Conservation (phyloP, 1,140 invertebrate species). For the Drosophila serrata region DNA sequence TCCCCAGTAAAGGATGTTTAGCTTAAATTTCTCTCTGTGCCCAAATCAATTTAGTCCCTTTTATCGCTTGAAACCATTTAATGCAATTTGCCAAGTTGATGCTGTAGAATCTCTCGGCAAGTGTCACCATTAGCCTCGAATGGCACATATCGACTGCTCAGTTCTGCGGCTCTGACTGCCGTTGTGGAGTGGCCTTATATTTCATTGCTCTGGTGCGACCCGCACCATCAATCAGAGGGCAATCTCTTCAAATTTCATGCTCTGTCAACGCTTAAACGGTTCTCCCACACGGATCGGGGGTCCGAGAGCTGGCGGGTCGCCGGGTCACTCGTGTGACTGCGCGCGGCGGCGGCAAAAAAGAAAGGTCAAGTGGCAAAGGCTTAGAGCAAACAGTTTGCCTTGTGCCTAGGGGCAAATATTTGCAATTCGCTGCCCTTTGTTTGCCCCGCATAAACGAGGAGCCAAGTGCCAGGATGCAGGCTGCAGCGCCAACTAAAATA, state of each 20-base stretch:
- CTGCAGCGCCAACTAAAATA: slow-evolving; percentile 27
- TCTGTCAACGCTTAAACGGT: slow-evolving; percentile 49
- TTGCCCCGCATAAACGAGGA: slow-evolving; percentile 26
- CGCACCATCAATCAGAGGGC: slow-evolving; percentile 46
- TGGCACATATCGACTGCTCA: slow-evolving; percentile 18
- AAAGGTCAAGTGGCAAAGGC: slow-evolving; percentile 72
- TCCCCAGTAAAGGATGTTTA: background rate
- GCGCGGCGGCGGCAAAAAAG: slow-evolving; percentile 20
- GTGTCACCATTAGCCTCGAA: slow-evolving; percentile 29
- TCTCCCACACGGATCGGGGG: slow-evolving; percentile 1
- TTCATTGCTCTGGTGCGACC: slow-evolving; percentile 26
- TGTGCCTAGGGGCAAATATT: slow-evolving; percentile 58
- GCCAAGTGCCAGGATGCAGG: slow-evolving; percentile 9
- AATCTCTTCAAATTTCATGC: slow-evolving; percentile 50
- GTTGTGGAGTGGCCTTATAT: slow-evolving; percentile 47
- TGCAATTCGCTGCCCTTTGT: slow-evolving; percentile 40
- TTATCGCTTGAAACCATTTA: background rate
- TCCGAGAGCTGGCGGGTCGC: slow-evolving; percentile 2
- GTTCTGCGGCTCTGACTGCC: slow-evolving; percentile 14
- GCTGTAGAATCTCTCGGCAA: slow-evolving; percentile 15
- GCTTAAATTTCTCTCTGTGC: background rate
- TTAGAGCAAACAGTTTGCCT: slow-evolving; percentile 57
- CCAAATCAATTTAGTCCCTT: slow-evolving; percentile 14
- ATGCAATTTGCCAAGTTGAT: slow-evolving; percentile 27
- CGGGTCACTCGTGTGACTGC: slow-evolving; percentile 28